Evolutionary conservation across 1,140 invertebrate species (phyloP), one percentile per base, ranked within the genome.

Genomic region (Halyomorpha halys): DNA sequence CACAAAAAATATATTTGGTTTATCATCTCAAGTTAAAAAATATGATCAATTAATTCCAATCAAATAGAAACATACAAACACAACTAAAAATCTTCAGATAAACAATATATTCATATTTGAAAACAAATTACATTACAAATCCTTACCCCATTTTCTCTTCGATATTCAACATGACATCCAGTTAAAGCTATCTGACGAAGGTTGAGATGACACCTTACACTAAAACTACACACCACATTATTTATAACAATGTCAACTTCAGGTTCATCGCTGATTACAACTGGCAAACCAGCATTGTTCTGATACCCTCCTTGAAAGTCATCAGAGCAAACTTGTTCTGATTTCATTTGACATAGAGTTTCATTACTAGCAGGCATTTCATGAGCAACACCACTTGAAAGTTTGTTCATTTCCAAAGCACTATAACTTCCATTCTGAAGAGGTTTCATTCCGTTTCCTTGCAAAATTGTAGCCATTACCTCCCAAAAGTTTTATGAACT

Each of bases 211-310:
- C 96, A 98, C 72, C 92, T 83, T 62, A 98, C 91, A 80, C 87
- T 94, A 80, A 98, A 99, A 77, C 89, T 96, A 76, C 94, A 97
- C 67, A 99, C 94, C 70, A 99, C 95, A 83, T 99, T 99, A 78
- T 93, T 97, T 74, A 99, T 96, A 72, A 91, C 86, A 73, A 98
- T 96, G 74, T 95, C 91, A 73, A 95, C 83, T 76, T 70, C 69
- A n/a, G 69, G 69, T 68, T 70, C 66, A 47, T 67, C 66, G 18
- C 47, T 49, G 6, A 49, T 21, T 56, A 56, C 53, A 3, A 23
- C 53, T 23, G 53, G 53, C 5, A 21, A 21, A 19, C 6, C 19
- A 18, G 47, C n/a, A 49, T 49, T 21, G 15, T 21, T 21, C 18
- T 56, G 53, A 14, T 56, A 23, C 18, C 5, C 23, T 56, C 27